Evolutionary conservation across 2,797 vertebrate species (phyloP).

Genomic region (Cuniculus paca): DNA sequence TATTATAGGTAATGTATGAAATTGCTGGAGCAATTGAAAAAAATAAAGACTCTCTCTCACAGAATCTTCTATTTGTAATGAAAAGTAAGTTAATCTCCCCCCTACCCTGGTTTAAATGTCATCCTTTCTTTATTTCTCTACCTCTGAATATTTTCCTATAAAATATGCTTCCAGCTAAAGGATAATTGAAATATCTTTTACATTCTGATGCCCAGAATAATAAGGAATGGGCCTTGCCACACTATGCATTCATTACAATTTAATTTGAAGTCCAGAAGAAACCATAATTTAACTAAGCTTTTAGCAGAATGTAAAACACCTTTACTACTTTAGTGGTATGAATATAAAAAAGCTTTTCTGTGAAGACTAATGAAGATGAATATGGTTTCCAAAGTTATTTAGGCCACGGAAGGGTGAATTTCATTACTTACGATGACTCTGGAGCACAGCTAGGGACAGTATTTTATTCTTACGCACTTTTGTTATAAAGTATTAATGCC

Average conservation of each 20-base stretch:
- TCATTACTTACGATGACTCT: slow-evolving; percentile 17
- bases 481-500: slow-evolving; percentile 65
- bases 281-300: slow-evolving; percentile 72
- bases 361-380: slow-evolving; percentile 70
- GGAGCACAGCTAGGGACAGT: slow-evolving; percentile 34
- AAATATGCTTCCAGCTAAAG: slow-evolving; percentile 29
- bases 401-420: slow-evolving; percentile 36
- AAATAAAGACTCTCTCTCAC: slow-evolving; percentile 96
- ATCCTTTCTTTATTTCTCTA: slow-evolving; percentile 18
- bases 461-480: slow-evolving; percentile 68
- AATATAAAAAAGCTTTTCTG: slow-evolving; percentile 47
- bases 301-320: slow-evolving; percentile 74
- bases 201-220: slow-evolving; percentile 60
- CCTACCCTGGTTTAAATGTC: slow-evolving; percentile 61
- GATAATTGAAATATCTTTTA: slow-evolving; percentile 48
- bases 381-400: slow-evolving; percentile 54
- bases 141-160: slow-evolving; percentile 59
- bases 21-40: slow-evolving; percentile 94
- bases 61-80: slow-evolving; percentile 96
- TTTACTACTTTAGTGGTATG: slow-evolving; percentile 30
- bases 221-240: not conserved
- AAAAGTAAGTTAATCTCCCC: slow-evolving; percentile 92
- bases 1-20: slow-evolving; percentile 94
- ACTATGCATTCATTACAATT: not conserved
- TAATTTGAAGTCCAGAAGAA: slow-evolving; percentile 71